These are phyloP conservation scores for Plectropomus leopardus DNA, from an alignment of 2,113 vertebrate species.

Conservation along the genomic window DNA sequence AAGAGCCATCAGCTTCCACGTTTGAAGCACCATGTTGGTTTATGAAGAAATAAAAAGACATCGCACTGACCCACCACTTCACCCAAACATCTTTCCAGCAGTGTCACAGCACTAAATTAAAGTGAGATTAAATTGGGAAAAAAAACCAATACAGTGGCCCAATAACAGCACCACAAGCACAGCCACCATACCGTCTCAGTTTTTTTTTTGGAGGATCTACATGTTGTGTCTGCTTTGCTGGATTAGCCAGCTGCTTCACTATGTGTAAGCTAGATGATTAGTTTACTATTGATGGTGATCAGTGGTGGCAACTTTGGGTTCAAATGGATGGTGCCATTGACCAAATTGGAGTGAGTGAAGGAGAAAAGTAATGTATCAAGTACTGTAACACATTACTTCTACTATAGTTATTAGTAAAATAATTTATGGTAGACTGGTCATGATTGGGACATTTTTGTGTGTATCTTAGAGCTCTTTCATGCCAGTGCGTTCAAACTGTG, in stretches of 20 bases:
- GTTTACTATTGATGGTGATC: neutral
- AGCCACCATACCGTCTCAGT: neutral
- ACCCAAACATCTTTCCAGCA: slow-evolving; percentile 2
- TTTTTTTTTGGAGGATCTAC: too few relatives aligned
- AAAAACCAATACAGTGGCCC: neutral
- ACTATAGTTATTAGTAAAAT: too few relatives aligned
- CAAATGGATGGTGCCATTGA: neutral
- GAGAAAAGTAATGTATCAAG: neutral
- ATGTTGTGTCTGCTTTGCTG: neutral
- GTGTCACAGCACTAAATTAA: slow-evolving; percentile 21
- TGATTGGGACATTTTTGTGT: too few relatives aligned
- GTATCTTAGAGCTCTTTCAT: too few relatives aligned
- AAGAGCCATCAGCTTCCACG: neutral
- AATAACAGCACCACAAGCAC: slow-evolving; percentile 20
- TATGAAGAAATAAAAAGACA: slow-evolving; percentile 42
- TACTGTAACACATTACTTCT: too few relatives aligned
- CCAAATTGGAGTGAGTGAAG: neutral
- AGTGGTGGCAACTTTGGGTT: neutral
- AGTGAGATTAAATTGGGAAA: slow-evolving; percentile 17
- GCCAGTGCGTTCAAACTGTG: too few relatives aligned
- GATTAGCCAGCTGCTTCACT: too few relatives aligned
- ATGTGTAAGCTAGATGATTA: neutral
- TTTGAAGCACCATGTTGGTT: slow-evolving; percentile 8
- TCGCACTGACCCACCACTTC: slow-evolving; percentile 15
- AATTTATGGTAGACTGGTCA: too few relatives aligned